These are phyloP conservation scores for Cassiopea andromeda DNA, from an alignment of 30 jellyfish, hydroid and myxozoan species.

Conservation along the genomic window DNA sequence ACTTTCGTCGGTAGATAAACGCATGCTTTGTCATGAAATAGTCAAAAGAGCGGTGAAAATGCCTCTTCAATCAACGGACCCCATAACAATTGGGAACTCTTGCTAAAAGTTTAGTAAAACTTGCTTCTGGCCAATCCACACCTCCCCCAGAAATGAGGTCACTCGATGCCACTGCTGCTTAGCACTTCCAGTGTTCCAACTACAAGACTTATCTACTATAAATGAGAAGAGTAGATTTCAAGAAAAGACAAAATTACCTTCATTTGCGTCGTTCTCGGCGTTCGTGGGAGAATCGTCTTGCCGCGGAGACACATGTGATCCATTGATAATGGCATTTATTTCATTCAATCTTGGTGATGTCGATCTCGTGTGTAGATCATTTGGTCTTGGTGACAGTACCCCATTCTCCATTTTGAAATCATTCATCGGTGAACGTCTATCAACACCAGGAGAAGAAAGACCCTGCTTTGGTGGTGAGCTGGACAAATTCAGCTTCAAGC, in stretches of 20 bases:
- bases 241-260: background rate
- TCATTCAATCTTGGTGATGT: slow-evolving; percentile 51
- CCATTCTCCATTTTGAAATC: slow-evolving; percentile 8
- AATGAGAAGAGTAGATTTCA: background rate
- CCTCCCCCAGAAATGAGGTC: too few species aligned
- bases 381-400: slow-evolving; percentile 35
- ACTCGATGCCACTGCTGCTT: too few species aligned
- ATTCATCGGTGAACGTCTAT: background rate
- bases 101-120: too few species aligned
- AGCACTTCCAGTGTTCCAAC: background rate
- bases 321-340: slow-evolving; percentile 22
- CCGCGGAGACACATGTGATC: slow-evolving; percentile 16
- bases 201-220: background rate
- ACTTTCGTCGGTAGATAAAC: too few species aligned
- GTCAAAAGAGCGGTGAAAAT: too few species aligned
- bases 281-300: background rate
- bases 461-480: slow-evolving; percentile 9
- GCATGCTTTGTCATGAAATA: too few species aligned
- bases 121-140: too few species aligned
- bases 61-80: too few species aligned
- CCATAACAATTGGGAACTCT: too few species aligned
- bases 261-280: background rate
- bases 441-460: slow-evolving; percentile 13
- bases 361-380: slow-evolving; percentile 5
- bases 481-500: slow-evolving; percentile 36